Evolutionary conservation across 1,140 invertebrate species (phyloP), one percentile per base, ranked within the genome.

Genomic region (Drosophila malerkotliana): DNA sequence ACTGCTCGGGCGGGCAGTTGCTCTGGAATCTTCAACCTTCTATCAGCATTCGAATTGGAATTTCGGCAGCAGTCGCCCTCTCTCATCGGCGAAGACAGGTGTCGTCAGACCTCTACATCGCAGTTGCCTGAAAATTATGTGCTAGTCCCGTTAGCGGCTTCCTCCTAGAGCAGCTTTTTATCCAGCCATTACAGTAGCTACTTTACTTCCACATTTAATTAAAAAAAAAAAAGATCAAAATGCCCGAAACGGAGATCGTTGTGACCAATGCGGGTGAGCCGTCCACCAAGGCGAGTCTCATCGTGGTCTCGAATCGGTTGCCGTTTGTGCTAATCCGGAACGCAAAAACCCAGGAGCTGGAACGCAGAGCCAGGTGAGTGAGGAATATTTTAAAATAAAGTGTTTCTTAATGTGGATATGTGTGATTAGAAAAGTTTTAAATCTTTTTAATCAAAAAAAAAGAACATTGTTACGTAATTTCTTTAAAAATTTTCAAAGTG

Each of bases 261-360:
- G 77, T 92, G 37, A 91, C 90, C 60, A 80, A 85, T 49, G 72
- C 88, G 24, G 74, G 64, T n/a, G 89, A 91, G 53, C 78, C 89
- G 0, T 85, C 71, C 8, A 80, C 82, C 14, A 94, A 94, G 91
- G 95, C 94, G 79, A 96, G 94, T 79, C 95, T 98, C 93, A 97
- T 98, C 82, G 97, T 98, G 62, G 96, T 98, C 51, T 97, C 97
- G 72, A 98, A 98, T 93, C 93, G 97, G 77, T 93, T 98, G 82
- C 97, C 97, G 6, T 98, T 98, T 92, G 95, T 97, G 69, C 92
- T 98, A 32, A 95, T 95, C 84, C 94, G 95, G 82, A 95, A 96
- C 92, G 93, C 95, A 44, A 92, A 93, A 72, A 95, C 95, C 53
- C 95, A 95, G 45, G 93, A 94, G 69, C 93, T 97, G 79, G 94